Conservation (phyloP, 2,113 vertebrate genomes). For the Jaculus jaculus region DNA sequence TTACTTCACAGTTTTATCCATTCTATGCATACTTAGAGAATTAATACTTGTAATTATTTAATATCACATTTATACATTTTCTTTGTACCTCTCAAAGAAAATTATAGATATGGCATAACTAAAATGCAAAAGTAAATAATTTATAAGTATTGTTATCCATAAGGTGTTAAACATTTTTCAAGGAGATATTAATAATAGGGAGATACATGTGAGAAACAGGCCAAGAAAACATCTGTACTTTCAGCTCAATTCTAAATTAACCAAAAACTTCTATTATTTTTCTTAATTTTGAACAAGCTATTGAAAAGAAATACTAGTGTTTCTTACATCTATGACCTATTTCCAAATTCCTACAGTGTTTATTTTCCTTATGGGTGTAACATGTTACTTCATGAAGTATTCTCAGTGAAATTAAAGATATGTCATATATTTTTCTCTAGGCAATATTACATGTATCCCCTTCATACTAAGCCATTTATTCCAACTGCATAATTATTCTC, state of each 20-base stretch:
- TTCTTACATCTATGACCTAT: not conserved
- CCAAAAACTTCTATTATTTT: not conserved
- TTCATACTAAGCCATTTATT: not conserved
- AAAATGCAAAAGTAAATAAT: not conserved
- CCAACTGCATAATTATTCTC: not conserved
- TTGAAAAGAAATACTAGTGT: not conserved
- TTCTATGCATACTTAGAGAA: not conserved
- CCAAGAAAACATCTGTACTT: not conserved
- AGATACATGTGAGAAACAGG: not conserved
- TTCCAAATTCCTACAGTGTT: not conserved
- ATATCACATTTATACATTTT: not conserved
- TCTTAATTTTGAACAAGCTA: not conserved
- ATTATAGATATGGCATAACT: not conserved
- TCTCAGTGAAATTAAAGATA: constrained; percentile 37
- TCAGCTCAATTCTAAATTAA: not conserved
- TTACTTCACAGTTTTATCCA: not conserved
- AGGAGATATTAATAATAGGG: not conserved
- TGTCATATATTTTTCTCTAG: not conserved
- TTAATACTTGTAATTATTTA: not conserved
- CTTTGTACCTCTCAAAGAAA: not conserved
- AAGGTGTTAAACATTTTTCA: not conserved
- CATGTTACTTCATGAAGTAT: not conserved
- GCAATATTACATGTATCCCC: not conserved
- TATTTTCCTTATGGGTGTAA: not conserved
- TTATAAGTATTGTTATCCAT: not conserved